phyloP scores from a whole-genome alignment of 2,888 invertebrate species.

The Tipula vernalis region DNA sequence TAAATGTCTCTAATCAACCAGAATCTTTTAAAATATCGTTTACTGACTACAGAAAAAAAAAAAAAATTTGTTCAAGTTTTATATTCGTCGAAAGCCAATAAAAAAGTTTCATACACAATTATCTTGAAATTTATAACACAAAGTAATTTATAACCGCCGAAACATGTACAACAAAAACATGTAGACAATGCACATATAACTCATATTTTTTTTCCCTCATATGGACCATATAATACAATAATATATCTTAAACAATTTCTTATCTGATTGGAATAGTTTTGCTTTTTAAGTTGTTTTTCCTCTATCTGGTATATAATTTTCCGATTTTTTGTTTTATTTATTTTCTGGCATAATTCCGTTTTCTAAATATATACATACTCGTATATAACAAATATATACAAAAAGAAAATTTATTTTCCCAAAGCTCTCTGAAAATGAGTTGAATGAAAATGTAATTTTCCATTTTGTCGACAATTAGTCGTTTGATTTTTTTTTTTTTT shows the following conservation, averaged over 20 bases:
- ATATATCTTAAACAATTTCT: neutral
- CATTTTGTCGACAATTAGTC: neutral
- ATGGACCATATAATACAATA: neutral
- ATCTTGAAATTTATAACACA: neutral
- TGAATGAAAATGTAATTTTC: conserved; percentile 4
- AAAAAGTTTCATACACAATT: neutral
- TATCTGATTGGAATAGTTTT: conserved; percentile 4
- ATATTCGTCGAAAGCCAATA: neutral
- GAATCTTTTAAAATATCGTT: neutral
- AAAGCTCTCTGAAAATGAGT: neutral
- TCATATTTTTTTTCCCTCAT: neutral
- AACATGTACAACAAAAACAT: neutral
- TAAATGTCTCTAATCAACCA: neutral
- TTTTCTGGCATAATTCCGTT: neutral
- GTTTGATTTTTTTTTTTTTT: neutral
- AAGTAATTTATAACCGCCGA: neutral
- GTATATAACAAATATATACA: neutral
- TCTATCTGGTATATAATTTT: neutral
- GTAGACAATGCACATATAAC: neutral
- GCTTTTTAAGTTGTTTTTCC: neutral
- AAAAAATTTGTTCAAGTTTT: neutral
- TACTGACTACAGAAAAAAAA: neutral
- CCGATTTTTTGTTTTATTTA: neutral
- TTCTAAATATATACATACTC: neutral
- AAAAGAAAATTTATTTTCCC: neutral